Evolutionary conservation across 2,113 vertebrate species (phyloP), one percentile per base, ranked within the genome.

Genomic region (Nycticryphes semicollaris): DNA sequence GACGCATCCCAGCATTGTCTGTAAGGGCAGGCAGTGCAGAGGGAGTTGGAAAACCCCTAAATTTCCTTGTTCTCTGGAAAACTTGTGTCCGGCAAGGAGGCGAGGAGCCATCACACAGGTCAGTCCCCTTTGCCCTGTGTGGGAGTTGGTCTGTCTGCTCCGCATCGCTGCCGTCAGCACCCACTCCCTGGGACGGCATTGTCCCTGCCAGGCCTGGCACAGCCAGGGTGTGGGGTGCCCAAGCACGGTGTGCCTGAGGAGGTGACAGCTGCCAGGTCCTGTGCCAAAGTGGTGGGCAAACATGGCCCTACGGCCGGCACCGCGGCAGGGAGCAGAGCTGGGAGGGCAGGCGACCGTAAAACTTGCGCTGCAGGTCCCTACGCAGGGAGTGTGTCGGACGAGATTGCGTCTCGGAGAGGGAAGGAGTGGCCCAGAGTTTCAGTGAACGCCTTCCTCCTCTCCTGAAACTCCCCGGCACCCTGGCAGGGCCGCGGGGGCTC

Each of bases 341-440:
- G 63, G 91, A 92, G 59, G 54, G 67, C 94, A 73, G 68, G 64
- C 20, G 14, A 88, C 67, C 5, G 25, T 89, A 89, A 79, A 96
- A 96, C 91, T 93, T 84, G 94, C 68, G n/a, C 16, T 85, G 81
- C 95, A 94, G 94, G 95, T 97, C 96, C 69, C 81, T 89, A 91
- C 37, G 12, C 63, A 1, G 75, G 53, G 84, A 96, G 93, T 82
- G 57, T 84, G 93, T 96, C 75, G 23, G 89, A 95, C 62, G 84
- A 95, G 96, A 95, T 96, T 94, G 94, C 84, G 84, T 96, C 87
- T 92, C 13, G 2, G 50, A 53, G 35, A 95, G 89, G 83, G 96
- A 85, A 96, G 96, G 94, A 96, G 95, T 91, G 91, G 94, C 92
- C 80, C 73, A 0, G 85, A 92, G 92, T 95, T 96, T 86, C 96